Conservation (phyloP, 2,888 invertebrate species). For the Electrophaes corylata region DNA sequence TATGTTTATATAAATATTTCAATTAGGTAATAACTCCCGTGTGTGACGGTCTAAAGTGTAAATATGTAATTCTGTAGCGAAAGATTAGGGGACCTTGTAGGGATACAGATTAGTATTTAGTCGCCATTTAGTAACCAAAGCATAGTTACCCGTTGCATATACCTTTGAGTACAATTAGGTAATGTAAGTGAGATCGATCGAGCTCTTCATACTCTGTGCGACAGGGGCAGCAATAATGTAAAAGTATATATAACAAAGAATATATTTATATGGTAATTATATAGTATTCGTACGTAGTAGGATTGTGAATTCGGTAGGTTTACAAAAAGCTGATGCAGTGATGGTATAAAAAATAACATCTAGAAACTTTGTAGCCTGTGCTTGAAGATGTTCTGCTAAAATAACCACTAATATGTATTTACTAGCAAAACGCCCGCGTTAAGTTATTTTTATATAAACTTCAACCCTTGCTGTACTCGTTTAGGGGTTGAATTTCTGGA, state of each 20-base stretch:
- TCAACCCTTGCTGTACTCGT: too few species aligned
- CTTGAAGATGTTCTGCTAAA: too few species aligned
- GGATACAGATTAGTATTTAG: conserved; percentile 44
- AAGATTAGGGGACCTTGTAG: conserved; percentile 53
- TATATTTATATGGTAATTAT: conserved; percentile 49
- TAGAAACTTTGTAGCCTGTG: too few species aligned
- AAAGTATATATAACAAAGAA: conserved; percentile 46
- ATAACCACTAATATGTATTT: too few species aligned
- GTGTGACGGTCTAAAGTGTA: conserved; percentile 5
- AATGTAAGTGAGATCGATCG: conserved; percentile 72
- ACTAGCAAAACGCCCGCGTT: too few species aligned
- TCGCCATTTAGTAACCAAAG: conserved; percentile 58
- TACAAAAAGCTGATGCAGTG: background rate
- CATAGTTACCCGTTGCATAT: conserved; percentile 41
- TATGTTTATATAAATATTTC: background rate
- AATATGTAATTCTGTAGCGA: conserved; percentile 19
- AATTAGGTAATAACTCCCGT: background rate
- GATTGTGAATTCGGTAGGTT: conserved; percentile 23
- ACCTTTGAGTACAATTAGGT: conserved; percentile 60
- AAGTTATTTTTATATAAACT: too few species aligned
- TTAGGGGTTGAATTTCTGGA: too few species aligned
- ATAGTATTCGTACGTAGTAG: conserved; percentile 29
- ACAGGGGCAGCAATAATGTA: conserved; percentile 81
- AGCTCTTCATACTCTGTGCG: conserved; percentile 78
- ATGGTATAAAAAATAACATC: too few species aligned